Conservation (phyloP, 1,140 invertebrate genomes). For the Anthonomus grandis region DNA sequence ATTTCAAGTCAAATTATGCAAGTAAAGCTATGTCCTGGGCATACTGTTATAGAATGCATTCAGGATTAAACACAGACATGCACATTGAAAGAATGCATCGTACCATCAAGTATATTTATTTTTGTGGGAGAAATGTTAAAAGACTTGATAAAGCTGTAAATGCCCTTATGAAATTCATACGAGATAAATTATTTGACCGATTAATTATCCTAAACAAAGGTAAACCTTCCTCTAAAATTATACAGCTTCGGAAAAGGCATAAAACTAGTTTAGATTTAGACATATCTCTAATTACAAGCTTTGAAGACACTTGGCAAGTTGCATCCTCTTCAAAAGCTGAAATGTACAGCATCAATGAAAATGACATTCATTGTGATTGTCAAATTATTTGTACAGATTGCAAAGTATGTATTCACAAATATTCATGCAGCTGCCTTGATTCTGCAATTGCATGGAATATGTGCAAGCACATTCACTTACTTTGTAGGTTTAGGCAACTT, state of each 20-base stretch:
- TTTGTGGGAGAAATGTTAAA: constrained; percentile 8
- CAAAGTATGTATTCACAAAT: background rate
- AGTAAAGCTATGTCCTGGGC: constrained; percentile 14
- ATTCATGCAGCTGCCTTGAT: background rate
- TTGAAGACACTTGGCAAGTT: background rate
- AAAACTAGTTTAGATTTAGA: background rate
- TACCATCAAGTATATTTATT: constrained; percentile 20
- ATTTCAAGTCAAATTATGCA: constrained; percentile 19
- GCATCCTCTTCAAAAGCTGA: background rate
- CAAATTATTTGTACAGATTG: background rate
- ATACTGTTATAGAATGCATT: constrained; percentile 8
- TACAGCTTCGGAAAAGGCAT: background rate
- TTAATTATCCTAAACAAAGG: constrained; percentile 7
- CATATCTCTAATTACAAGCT: background rate
- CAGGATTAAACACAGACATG: constrained; percentile 19
- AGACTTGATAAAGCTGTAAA: constrained; percentile 21
- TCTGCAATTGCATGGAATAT: constrained; percentile 1
- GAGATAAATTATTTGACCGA: constrained; percentile 18
- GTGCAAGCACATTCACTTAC: constrained; percentile 1
- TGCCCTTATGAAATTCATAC: too few relatives aligned
- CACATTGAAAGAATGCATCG: constrained; percentile 17
- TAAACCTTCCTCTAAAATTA: constrained; percentile 9
- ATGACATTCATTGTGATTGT: background rate
- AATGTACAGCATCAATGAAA: background rate
- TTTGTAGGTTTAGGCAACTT: too few relatives aligned